These are phyloP conservation scores for Ailurus styani DNA, from an alignment of 2,113 vertebrate genomes.

Conservation along the genomic window DNA sequence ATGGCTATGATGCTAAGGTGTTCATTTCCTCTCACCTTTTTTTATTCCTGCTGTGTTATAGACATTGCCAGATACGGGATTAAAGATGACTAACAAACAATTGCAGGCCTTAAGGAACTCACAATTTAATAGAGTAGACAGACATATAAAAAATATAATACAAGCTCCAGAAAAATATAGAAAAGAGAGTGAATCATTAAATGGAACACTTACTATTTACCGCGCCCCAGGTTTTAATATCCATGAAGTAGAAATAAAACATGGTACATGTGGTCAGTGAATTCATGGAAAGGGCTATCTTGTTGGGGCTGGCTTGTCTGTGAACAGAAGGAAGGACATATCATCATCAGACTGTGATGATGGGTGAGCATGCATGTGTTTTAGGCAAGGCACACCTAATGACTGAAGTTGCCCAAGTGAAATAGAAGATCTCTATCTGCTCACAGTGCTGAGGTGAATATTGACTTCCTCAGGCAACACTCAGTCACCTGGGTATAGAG, in stretches of 20 bases:
- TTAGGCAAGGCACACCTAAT: background rate
- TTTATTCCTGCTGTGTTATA: background rate
- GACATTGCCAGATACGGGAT: background rate
- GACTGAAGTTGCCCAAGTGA: background rate
- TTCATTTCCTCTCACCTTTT: background rate
- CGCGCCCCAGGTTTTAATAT: background rate
- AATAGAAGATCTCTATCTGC: background rate
- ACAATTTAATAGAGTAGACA: background rate
- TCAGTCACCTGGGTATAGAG: background rate
- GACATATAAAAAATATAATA: background rate
- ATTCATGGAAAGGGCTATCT: background rate
- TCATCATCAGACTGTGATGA: background rate
- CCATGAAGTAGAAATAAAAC: background rate
- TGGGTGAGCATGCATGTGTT: background rate
- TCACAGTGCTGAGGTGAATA: background rate
- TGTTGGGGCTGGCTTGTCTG: background rate
- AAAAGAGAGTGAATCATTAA: background rate
- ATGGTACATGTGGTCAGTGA: background rate
- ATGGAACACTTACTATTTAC: background rate
- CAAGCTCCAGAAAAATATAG: background rate
- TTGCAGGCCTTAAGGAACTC: background rate
- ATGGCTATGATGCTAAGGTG: background rate
- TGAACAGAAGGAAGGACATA: background rate
- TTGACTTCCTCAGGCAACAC: background rate
- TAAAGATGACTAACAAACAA: background rate